These are phyloP conservation scores for Nannospalax galili DNA, from an alignment of 2,113 vertebrate species.

Conservation along the genomic window DNA sequence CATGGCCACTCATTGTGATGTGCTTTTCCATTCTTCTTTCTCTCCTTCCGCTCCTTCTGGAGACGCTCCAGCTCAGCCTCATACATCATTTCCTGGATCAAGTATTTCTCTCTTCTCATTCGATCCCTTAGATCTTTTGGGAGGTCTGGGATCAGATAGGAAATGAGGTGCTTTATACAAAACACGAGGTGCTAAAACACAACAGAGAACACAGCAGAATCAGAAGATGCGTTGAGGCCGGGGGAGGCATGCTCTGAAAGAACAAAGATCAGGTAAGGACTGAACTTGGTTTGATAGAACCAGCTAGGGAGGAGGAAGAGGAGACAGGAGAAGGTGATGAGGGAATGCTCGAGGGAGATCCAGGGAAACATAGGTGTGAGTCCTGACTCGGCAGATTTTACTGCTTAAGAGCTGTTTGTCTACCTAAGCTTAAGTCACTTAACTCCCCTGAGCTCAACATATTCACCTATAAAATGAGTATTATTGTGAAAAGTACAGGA, in stretches of 20 bases:
- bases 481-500: background rate
- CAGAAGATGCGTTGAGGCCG: background rate
- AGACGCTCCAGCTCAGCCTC: constrained; percentile 95
- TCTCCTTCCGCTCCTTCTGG: constrained; percentile 94
- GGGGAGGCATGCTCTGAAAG: background rate
- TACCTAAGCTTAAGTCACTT: background rate
- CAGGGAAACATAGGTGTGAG: background rate
- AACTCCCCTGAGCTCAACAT: background rate
- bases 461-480: background rate
- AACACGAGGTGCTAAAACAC: constrained; percentile 95
- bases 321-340: background rate
- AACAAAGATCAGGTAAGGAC: background rate
- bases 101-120: constrained; percentile 97
- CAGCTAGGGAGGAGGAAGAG: background rate
- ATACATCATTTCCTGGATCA: constrained; percentile 99
- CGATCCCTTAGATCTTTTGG: constrained; percentile 96
- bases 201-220: constrained; percentile 73
- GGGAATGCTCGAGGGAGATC: background rate
- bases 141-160: constrained; percentile 98
- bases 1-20: constrained; percentile 96
- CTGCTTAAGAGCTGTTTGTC: background rate
- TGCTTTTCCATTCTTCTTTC: constrained; percentile 90
- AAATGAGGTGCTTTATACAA: constrained; percentile 97
- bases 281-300: background rate
- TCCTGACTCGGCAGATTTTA: background rate